Conservation (phyloP, 2,797 vertebrate species). For the Anguilla pacifica region DNA sequence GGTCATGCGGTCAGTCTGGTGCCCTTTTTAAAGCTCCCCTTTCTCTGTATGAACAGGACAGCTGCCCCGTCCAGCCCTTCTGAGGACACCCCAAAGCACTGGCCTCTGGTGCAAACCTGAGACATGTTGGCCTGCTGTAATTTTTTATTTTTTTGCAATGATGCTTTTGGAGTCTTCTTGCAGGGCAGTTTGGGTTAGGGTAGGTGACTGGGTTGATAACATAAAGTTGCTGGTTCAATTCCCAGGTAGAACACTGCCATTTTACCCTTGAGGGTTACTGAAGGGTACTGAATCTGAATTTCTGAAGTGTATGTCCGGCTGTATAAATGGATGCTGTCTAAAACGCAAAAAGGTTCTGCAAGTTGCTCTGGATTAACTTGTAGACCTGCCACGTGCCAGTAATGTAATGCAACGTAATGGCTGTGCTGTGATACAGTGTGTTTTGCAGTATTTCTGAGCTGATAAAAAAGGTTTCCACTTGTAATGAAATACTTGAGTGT, state of each 20-base stretch:
- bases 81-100: neutral
- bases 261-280: too few species aligned
- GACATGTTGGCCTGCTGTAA: neutral
- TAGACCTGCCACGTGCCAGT: too few species aligned
- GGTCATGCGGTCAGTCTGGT: neutral
- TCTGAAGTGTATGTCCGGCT: too few species aligned
- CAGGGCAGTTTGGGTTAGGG: neutral
- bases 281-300: too few species aligned
- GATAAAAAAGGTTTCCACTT: neutral
- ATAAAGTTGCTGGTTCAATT: too few species aligned
- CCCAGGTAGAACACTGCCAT: too few species aligned
- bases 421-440: neutral
- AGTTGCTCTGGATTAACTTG: too few species aligned
- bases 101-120: neutral
- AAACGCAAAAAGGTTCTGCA: too few species aligned
- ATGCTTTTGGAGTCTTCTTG: neutral
- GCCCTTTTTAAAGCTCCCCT: neutral
- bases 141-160: neutral
- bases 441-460: neutral
- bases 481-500: neutral
- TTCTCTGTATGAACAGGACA: neutral
- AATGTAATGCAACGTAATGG: too few species aligned
- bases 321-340: too few species aligned
- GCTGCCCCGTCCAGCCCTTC: too few species aligned
- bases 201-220: too few species aligned